Evolutionary conservation across 2,888 invertebrate species (phyloP), one percentile per base, ranked within the genome.

Genomic region (Parnassius smintheus): DNA sequence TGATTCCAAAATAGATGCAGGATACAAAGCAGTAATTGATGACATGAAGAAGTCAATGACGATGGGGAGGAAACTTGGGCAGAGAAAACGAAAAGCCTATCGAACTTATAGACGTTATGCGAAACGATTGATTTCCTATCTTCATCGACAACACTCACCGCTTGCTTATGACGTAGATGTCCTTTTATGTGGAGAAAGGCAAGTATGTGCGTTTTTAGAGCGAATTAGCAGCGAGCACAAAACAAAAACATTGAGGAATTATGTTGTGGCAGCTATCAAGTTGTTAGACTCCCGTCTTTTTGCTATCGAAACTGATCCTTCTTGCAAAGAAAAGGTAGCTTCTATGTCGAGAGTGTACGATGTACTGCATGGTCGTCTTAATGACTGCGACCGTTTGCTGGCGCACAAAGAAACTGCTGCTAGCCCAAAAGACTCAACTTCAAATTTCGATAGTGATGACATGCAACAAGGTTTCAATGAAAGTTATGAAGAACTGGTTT

Each of bases 21-120:
- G 92, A 48, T 92, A 92, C 70, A 92, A 92, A 80, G 91, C 92
- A 2, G 91, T 92, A 0, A 92, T 92, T 13, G 92, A 92, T 68
- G 92, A 92, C 41, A 92, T 92, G 92, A 92, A 92, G 70, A 92
- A 92, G 69, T 91, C 91, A 0, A 92, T 92, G 92, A 88, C 87
- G 0, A 88, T 91, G 88, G 92, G 92, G 0, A 81, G 91, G 55
- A 87, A 89, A 1, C 78, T 92, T 0, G 88, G 92, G 7, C 74
- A 91, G 0, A 80, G 88, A 55, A 92, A 92, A 69, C 84, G 92
- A 52, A 91, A 92, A 79, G 88, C 85, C 0, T 92, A 92, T 59
- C 76, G 92, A 42, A 92, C 92, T 0, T 92, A 92, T 74, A 76
- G 92, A 18, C 80, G 92, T 1, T 92, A 92, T 65, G 92, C 92